Base-by-base conservation (phyloP, 2,888 invertebrate genomes). In the Calameuta pallipes region DNA sequence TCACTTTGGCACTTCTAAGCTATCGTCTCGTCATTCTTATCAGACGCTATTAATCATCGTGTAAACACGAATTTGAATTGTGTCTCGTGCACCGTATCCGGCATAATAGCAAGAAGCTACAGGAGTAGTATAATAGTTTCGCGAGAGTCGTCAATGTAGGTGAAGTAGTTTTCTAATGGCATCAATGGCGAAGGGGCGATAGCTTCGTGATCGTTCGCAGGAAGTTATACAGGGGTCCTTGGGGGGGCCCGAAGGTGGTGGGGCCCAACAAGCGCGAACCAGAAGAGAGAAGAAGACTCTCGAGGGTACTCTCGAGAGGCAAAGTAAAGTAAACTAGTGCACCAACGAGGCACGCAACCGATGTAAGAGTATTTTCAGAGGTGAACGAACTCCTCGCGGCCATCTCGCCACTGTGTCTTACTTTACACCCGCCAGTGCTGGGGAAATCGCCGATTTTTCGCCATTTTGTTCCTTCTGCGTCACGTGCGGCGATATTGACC, bases 331-430 rank as follows among this genome's bases (percentile, higher is more conserved):
- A 88, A 88, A 88, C 88, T 88, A 88, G 88, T 87, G 88, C 88
- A 88, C 85, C 84, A 81, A 83, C 84, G 85, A 85, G 87, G 88
- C 89, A 89, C 87, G 89, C 89, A 88, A 88, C 88, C 83, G 85
- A 88, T 87, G 87, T 86, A 89, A 87, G 90, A 88, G 90, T 90
- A 90, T 90, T 90, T 90, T 90, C 89, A 89, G 84, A 85, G 90
- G 90, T 90, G 87, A 89, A 90, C 87, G 90, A 90, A 90, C 90
- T 84, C 87, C 75, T 77, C 79, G 82, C 79, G 80, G 83, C 82
- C 81, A 82, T 80, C 82, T 75, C 82, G 75, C 70, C 80, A 73
- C 76, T 81, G 82, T 83, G 83, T 83, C 82, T 82, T 83, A 83
- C 82, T 82, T 83, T 82, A 78, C 79, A 75, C 78, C 77, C 77